phyloP scores from a whole-genome alignment of 2,113 vertebrate genomes.

The Rhinopomastus cyanomelas region DNA sequence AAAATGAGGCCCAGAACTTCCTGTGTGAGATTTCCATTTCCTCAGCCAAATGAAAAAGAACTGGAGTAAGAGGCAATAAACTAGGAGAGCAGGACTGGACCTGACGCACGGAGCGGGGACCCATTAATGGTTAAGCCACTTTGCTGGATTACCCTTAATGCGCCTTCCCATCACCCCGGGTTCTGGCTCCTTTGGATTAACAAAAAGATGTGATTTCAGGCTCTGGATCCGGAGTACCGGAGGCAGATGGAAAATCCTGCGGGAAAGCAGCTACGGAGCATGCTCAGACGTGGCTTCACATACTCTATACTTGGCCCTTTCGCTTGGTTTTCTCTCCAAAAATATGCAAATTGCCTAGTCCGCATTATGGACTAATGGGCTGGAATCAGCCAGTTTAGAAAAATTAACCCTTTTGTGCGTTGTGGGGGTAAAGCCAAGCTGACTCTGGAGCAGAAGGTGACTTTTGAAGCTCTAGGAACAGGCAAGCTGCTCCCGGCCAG shows the following conservation, averaged over 20 bases:
- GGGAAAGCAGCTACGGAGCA: conserved; percentile 53
- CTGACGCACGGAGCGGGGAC: conserved; percentile 60
- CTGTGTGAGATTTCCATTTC: conserved; percentile 81
- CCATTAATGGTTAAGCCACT: conserved; percentile 71
- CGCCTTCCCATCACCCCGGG: conserved; percentile 62
- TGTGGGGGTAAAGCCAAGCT: not conserved
- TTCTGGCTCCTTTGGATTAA: conserved; percentile 67
- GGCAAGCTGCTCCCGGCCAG: not conserved
- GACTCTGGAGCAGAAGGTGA: not conserved
- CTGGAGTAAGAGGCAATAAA: conserved; percentile 61
- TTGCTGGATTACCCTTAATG: conserved; percentile 68
- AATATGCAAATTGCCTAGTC: conserved; percentile 70
- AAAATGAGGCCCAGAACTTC: conserved; percentile 79
- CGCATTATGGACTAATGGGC: conserved; percentile 65
- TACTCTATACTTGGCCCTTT: conserved; percentile 62
- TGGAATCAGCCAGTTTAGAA: conserved; percentile 48
- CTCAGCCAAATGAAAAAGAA: conserved; percentile 77
- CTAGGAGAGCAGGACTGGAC: conserved; percentile 53
- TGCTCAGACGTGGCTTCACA: conserved; percentile 58
- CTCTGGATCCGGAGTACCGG: conserved; percentile 62
- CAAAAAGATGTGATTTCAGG: conserved; percentile 63
- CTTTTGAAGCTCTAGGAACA: not conserved
- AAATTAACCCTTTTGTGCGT: conserved; percentile 56
- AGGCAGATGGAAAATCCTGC: conserved; percentile 60
- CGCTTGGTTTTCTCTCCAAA: conserved; percentile 61